A percentile compares a stretch with the other conserved stretches of the same genome.
phyloP scores from a whole-genome alignment of 2,113 vertebrate genomes.

The Scatophagus argus region DNA sequence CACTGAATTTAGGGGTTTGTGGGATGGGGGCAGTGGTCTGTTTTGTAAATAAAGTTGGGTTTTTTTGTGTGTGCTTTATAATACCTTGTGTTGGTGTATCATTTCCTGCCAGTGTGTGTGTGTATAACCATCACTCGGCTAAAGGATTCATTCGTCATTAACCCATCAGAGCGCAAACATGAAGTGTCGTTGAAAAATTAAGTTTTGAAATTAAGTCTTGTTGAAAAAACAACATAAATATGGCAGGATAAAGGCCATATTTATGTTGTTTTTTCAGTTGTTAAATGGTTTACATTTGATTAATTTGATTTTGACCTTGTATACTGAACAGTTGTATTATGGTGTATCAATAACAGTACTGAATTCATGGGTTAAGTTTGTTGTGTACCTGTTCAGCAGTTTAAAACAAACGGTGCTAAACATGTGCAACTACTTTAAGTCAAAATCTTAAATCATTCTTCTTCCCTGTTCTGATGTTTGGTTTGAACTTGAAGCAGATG shows the following conservation, averaged over 20 bases:
- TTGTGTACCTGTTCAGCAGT: background rate
- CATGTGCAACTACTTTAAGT: too few species aligned
- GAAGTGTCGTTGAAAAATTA: too few species aligned
- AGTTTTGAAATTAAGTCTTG: background rate
- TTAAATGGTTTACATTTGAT: background rate
- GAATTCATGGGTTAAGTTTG: background rate
- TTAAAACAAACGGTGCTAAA: too few species aligned
- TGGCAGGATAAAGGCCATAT: background rate
- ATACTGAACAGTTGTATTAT: background rate
- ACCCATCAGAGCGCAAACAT: background rate
- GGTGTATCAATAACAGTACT: background rate
- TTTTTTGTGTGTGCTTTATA: slow-evolving; percentile 68
- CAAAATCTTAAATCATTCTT: too few species aligned
- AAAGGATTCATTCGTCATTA: background rate
- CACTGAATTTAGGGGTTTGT: slow-evolving; percentile 69
- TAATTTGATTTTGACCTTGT: background rate
- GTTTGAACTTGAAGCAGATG: too few species aligned
- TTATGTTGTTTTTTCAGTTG: background rate
- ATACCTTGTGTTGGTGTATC: slow-evolving; percentile 44
- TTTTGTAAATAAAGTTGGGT: slow-evolving; percentile 86
- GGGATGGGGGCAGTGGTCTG: slow-evolving; percentile 60
- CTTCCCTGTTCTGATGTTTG: too few species aligned
- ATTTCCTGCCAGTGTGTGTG: slow-evolving; percentile 47
- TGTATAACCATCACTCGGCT: background rate
- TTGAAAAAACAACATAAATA: background rate